A percentile compares a stretch with the other conserved stretches of the same genome.
phyloP scores from a whole-genome alignment of 2,797 vertebrate species.

The Enteromius paludinosus region DNA sequence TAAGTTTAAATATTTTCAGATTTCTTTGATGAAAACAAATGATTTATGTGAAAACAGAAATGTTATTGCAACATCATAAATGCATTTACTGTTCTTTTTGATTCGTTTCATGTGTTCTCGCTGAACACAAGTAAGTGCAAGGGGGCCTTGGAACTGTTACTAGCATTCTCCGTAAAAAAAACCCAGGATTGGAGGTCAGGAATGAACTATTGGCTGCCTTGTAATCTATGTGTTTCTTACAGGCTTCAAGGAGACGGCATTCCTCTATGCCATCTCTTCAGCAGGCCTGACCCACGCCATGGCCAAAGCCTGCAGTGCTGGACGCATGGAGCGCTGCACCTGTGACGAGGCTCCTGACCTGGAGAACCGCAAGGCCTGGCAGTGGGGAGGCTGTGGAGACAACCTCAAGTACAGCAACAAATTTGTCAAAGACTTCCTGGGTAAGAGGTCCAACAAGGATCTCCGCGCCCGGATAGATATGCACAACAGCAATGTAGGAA shows the following conservation, averaged over 20 bases:
- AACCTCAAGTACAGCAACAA: conserved; percentile 99
- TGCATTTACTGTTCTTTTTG: not conserved
- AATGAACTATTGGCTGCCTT: conserved; percentile 1
- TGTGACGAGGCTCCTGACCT: conserved; percentile 96
- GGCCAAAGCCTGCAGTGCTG: conserved; percentile 96
- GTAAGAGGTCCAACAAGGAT: conserved; percentile 95
- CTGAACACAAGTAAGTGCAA: not conserved
- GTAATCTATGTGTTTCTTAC: conserved; percentile 22
- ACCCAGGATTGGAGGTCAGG: not conserved
- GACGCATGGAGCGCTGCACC: conserved; percentile 97
- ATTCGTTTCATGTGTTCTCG: not conserved
- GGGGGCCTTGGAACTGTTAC: not conserved
- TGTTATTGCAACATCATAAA: not conserved
- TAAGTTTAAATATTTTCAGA: not conserved
- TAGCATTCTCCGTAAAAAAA: conserved; percentile 17
- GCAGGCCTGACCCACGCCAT: conserved; percentile 94
- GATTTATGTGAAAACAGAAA: not conserved
- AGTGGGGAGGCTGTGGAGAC: conserved; percentile 98
- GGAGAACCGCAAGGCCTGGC: conserved; percentile 98
- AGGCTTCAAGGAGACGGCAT: conserved; percentile 98
- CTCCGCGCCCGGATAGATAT: conserved; percentile 93
- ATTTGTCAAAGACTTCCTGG: conserved; percentile 97
- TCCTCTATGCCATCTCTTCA: conserved; percentile 94
- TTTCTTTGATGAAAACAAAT: not conserved
- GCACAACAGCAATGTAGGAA: conserved; percentile 97